phyloP scores from a whole-genome alignment of 2,113 vertebrate species.

The Columbina picui region DNA sequence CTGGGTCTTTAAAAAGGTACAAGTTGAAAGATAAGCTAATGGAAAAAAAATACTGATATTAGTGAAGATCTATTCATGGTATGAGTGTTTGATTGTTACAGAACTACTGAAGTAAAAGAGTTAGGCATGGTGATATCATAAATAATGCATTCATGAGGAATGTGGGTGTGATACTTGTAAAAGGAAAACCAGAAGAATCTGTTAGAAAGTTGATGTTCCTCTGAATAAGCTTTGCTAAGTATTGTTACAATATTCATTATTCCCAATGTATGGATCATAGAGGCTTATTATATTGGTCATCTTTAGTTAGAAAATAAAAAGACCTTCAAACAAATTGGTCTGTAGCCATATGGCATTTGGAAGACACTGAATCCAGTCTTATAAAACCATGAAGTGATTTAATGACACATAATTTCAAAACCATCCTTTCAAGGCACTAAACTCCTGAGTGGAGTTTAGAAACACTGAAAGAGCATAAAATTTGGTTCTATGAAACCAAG shows the following conservation, averaged over 20 bases:
- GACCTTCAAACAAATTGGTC: not conserved
- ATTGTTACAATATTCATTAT: not conserved
- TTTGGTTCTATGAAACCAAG: not conserved
- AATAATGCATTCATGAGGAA: not conserved
- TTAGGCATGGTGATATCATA: not conserved
- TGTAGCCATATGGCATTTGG: not conserved
- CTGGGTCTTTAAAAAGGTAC: not conserved
- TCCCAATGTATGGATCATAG: not conserved
- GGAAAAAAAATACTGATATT: not conserved
- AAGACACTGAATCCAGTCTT: not conserved
- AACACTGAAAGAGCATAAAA: not conserved
- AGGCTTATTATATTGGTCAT: not conserved
- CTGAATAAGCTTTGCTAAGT: not conserved
- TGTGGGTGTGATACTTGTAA: not conserved
- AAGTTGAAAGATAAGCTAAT: not conserved
- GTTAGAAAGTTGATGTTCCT: not conserved
- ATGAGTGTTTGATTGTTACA: not conserved
- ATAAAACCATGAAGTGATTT: not conserved
- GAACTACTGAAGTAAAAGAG: not conserved
- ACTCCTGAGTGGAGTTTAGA: not conserved
- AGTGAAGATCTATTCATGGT: not conserved
- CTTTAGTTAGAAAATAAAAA: not conserved
- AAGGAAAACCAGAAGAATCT: not conserved
- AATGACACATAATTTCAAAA: not conserved
- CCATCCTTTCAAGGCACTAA: not conserved